Conservation (phyloP, 2,888 invertebrate species). For the Hydropsyche betteni region DNA sequence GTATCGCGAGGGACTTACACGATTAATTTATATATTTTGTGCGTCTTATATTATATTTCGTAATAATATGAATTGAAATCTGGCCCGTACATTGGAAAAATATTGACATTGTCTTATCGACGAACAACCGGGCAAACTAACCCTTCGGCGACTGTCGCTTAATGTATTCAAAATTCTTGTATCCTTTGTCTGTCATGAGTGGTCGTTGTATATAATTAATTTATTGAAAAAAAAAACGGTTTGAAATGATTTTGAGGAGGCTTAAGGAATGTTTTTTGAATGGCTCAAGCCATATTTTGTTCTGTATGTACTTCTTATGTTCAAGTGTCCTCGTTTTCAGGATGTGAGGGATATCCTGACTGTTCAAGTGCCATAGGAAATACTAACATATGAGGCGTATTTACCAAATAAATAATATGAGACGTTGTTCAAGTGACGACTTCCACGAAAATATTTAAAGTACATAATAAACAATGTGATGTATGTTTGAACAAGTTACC, state of each 20-base stretch:
- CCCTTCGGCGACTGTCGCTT: not conserved
- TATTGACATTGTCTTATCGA: conserved; percentile 45
- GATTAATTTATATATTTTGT: not conserved
- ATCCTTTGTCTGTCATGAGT: not conserved
- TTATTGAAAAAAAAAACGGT: too few relatives aligned
- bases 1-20: not conserved
- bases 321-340: conserved; percentile 9
- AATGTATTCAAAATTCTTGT: too few relatives aligned
- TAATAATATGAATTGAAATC: not conserved
- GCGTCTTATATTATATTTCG: not conserved
- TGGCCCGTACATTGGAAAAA: conserved; percentile 36
- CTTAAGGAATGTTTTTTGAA: too few relatives aligned
- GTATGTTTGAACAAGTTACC: too few relatives aligned
- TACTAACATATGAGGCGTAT: not conserved
- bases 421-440: conserved; percentile 28
- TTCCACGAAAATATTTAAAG: conserved; percentile 9
- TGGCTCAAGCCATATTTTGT: not conserved
- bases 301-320: not conserved
- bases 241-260: too few relatives aligned
- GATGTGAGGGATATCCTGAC: conserved; percentile 10
- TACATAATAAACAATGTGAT: too few relatives aligned
- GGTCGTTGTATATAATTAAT: not conserved
- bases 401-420: not conserved
- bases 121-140: conserved; percentile 32
- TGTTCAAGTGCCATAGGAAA: not conserved